These are phyloP conservation scores for Abrostola triplasia DNA, from an alignment of 2,888 invertebrate species.

Conservation along the genomic window DNA sequence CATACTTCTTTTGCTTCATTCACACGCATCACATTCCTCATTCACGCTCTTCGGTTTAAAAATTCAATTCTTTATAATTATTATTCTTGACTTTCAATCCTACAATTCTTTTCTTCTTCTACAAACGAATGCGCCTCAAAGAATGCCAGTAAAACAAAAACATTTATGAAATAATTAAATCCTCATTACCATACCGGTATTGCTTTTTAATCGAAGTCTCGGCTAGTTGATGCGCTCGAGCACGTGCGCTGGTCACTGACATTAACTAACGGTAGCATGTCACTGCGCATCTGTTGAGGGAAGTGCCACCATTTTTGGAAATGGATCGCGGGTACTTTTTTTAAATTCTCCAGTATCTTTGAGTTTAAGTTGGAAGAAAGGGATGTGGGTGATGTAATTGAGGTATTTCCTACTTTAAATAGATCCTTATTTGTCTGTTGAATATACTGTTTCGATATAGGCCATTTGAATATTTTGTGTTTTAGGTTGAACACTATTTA, in stretches of 20 bases:
- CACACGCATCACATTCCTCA: too few relatives aligned
- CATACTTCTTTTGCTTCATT: too few relatives aligned
- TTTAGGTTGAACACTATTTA: too few relatives aligned
- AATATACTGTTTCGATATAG: too few relatives aligned
- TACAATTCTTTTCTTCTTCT: background rate
- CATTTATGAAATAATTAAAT: slow-evolving; percentile 46
- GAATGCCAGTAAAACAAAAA: slow-evolving; percentile 15
- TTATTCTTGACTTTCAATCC: too few relatives aligned
- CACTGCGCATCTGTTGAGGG: slow-evolving; percentile 42
- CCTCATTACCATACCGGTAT: slow-evolving; percentile 51
- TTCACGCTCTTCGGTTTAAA: too few relatives aligned
- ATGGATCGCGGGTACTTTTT: slow-evolving; percentile 36
- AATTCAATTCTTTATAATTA: too few relatives aligned
- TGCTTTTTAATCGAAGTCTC: slow-evolving; percentile 49
- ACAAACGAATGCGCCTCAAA: background rate
- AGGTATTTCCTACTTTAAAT: too few relatives aligned
- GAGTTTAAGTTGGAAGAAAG: background rate
- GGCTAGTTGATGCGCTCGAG: slow-evolving; percentile 51
- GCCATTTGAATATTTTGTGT: too few relatives aligned
- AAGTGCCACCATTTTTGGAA: slow-evolving; percentile 55
- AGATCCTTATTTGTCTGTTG: too few relatives aligned
- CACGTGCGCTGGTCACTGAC: slow-evolving; percentile 79
- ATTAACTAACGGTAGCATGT: slow-evolving; percentile 74
- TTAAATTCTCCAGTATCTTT: slow-evolving; percentile 5
- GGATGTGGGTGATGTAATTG: background rate